Evolutionary conservation across 2,113 vertebrate species (phyloP), one percentile per base, ranked within the genome.

Genomic region (Microcebus griseorufus): DNA sequence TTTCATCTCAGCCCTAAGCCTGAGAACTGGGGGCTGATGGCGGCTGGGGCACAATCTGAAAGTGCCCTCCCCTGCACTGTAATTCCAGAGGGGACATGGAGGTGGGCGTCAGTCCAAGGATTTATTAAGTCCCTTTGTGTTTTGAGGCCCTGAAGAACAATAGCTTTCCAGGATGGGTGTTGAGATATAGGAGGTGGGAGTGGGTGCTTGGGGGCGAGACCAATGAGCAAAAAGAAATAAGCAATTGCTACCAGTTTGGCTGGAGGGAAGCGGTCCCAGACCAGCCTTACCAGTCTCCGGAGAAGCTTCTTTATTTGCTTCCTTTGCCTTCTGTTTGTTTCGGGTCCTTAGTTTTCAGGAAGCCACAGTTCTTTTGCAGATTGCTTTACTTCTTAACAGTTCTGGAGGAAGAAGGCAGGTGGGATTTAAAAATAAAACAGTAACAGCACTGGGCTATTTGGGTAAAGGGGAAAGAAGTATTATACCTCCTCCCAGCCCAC

Each of bases 401-500:
- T 93, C 73, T 95, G 39, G 55, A 88, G 60, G 37, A 88, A 81
- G 67, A 88, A 16, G 39, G 25, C 67, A 87, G 42, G 42, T 64
- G 92, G 55, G 55, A 64, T 94, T 96, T 73, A 81, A 97, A 97
- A 95, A 80, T 80, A 97, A 90, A 94, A 83, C 34, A 39, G 55
- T 84, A 83, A 45, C 70, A 51, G 34, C 73, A 85, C 8, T 76
- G 53, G 45, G 25, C 76, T 81, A 88, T 76, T 88, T 93, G 42
- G 53, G 48, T 70, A 42, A 65, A 96, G 53, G 11, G 53, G 64
- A 80, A 83, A 92, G 79, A 70, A 29, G 53, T 55, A 18, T 55
- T 18, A 11, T 39, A 14, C 25, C 39, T 92, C 51, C 37, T 51
- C 70, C 16, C 65, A 34, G 48, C 39, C 14, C n/a, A 60, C 65